Conservation (phyloP, 1,140 invertebrate species). For the Chionoecetes opilio region DNA sequence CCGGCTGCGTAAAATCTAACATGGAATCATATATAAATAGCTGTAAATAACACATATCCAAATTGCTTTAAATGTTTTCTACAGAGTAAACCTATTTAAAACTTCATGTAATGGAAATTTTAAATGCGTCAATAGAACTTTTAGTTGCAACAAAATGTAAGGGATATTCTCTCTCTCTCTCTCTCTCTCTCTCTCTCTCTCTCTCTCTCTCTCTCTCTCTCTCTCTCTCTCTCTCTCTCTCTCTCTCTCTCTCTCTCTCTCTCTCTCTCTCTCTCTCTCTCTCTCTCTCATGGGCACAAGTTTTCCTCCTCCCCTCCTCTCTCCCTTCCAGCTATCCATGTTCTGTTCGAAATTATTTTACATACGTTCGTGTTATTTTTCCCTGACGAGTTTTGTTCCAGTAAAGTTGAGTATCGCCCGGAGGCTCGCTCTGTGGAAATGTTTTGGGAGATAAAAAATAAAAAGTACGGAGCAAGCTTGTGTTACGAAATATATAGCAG, state of each 20-base stretch:
- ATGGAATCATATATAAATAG: background rate
- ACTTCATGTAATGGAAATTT: background rate
- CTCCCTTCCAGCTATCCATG: background rate
- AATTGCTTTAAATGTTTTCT: background rate
- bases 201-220: background rate
- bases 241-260: conserved; percentile 23
- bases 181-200: conserved; percentile 13
- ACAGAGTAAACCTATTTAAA: background rate
- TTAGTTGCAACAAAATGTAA: background rate
- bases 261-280: background rate
- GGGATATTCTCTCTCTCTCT: conserved; percentile 13
- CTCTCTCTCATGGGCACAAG: background rate
- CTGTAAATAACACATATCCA: background rate
- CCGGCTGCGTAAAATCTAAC: background rate
- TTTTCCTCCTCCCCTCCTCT: background rate
- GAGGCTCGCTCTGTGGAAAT: conserved; percentile 16
- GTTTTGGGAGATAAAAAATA: background rate
- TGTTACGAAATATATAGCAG: conserved; percentile 2
- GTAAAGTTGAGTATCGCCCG: conserved; percentile 6
- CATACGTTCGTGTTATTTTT: conserved; percentile 30
- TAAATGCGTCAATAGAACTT: background rate
- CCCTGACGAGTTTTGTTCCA: conserved; percentile 3
- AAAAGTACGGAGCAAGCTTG: background rate
- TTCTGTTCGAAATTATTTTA: conserved; percentile 22
- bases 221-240: background rate